Base-by-base conservation (phyloP, 2,797 vertebrate species). In the Alfaro cultratus region DNA sequence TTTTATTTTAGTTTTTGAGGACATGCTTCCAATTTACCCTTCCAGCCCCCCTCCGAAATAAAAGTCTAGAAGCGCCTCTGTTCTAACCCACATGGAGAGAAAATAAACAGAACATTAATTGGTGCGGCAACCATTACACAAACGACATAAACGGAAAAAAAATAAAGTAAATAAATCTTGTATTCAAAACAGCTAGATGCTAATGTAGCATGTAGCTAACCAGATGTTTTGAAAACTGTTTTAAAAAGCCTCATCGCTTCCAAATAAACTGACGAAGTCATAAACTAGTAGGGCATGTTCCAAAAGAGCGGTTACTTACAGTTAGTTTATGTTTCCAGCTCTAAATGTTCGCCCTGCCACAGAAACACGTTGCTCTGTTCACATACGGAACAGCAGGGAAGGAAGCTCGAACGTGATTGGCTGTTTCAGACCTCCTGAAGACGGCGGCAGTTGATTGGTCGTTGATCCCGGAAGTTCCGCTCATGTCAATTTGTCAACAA, bases 391-490 rank as follows among this genome's bases (percentile, higher is more conserved):
- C 87, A 74, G 78, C 0, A 0, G 4, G 0, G 1, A 9, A 89
- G 85, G 43, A 90, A 87, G 18, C 74, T 23, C 60, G 2, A n/a
- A 73, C 0, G 0, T 79, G 89, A 93, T 94, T 94, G 92, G 94
- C 67, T 88, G 7, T 0, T 6, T 7, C 4, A 0, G 3, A 18
- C 16, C 7, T 0, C 0, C 26, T 73, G 43, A 87, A 85, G 18
- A 91, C 1, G 8, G 9, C 10, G 9, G 0, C n/a, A 0, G 80
- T 12, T 89, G 85, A 92, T 94, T 94, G 94, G 94, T 29, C 3
- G 21, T 10, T 12, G 26, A 79, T 77, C 70, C 76, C 41, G 90
- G 90, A 93, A 88, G 39, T 1, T 1, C 0, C 0, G 12, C 0
- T 4, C 47, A 8, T 34, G 3, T 5, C 8, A 8, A n/a, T 29